Evolutionary conservation across 2,113 vertebrate genomes (phyloP).

Genomic region (Stigmatopora argus): DNA sequence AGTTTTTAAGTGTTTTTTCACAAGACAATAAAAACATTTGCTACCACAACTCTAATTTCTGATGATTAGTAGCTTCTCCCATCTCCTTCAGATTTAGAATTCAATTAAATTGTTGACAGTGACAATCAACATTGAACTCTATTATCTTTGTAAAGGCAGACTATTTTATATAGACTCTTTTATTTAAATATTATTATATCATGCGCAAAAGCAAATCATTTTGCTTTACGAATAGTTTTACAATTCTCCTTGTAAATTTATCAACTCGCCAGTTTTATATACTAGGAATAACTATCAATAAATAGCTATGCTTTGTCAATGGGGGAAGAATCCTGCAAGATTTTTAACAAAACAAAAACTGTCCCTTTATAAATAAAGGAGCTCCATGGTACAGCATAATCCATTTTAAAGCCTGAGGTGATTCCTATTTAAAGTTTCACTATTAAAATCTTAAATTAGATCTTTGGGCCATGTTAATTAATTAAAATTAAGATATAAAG

Average conservation of each 20-base stretch:
- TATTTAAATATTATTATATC: neutral
- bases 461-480: neutral
- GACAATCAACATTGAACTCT: neutral
- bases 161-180: neutral
- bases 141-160: neutral
- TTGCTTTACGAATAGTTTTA: neutral
- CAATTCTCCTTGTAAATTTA: neutral
- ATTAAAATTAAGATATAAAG: neutral
- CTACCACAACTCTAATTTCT: too few species aligned
- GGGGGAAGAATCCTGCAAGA: neutral
- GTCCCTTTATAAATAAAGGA: neutral
- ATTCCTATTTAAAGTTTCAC: neutral
- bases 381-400: neutral
- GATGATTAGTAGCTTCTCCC: neutral
- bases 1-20: neutral
- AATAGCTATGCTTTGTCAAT: neutral
- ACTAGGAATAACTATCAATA: neutral
- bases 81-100: too few species aligned
- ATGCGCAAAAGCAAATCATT: neutral
- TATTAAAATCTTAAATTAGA: conserved; percentile 4
- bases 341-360: neutral
- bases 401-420: neutral
- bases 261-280: neutral
- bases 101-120: neutral
- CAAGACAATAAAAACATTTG: too few species aligned